Percentiles rank a stretch among this genome's conserved stretches.
These are phyloP conservation scores for Raja brachyura DNA, from an alignment of 2,113 vertebrate species.

Conservation along the genomic window DNA sequence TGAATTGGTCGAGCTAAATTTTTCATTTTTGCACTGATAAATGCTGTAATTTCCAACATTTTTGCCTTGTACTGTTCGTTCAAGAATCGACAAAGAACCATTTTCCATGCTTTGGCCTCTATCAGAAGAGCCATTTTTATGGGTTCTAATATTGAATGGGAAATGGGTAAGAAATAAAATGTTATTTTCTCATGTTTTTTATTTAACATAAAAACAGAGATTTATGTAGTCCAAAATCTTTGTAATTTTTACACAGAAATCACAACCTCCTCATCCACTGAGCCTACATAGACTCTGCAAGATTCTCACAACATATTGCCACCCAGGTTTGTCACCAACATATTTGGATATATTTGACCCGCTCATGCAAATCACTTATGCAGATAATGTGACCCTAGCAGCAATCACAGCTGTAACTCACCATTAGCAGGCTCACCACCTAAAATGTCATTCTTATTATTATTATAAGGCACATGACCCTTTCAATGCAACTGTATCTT, in stretches of 20 bases:
- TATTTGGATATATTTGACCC: no score
- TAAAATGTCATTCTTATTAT: no score
- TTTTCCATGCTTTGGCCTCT: constrained; percentile 73
- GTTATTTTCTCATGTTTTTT: background rate
- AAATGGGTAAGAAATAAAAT: background rate
- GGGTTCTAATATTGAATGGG: constrained; percentile 48
- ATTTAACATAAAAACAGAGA: background rate
- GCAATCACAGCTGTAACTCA: no score
- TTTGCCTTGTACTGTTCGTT: constrained; percentile 71
- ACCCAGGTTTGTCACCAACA: no score
- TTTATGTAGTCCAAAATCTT: background rate
- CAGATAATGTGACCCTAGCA: no score
- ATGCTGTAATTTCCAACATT: constrained; percentile 57
- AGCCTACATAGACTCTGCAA: no score
- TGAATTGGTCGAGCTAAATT: constrained; percentile 64
- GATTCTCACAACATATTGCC: no score
- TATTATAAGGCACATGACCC: no score
- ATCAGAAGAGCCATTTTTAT: constrained; percentile 60
- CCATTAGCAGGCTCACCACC: no score
- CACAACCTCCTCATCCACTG: no score
- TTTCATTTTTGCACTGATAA: constrained; percentile 54
- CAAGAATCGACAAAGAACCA: constrained; percentile 63
- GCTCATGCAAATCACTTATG: no score
- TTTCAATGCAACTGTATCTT: no score
- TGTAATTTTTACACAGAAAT: background rate